Evolutionary conservation across 2,113 vertebrate genomes (phyloP).

Genomic region (Pseudorhombus dupliciocellatus): DNA sequence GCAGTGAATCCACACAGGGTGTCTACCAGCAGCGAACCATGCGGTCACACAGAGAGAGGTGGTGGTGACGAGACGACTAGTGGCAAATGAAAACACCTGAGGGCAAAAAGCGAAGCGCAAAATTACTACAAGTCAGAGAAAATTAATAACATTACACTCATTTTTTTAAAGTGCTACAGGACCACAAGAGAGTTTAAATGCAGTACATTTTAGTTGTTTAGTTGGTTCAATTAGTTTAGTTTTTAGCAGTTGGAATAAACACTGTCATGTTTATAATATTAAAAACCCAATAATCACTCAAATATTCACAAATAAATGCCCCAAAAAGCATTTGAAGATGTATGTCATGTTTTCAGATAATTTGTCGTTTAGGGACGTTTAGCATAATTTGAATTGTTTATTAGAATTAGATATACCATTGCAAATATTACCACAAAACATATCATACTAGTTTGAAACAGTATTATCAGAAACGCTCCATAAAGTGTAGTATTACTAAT

Average conservation of each 20-base stretch:
- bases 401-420: neutral
- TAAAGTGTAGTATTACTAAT: too few species aligned
- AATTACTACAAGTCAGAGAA: neutral
- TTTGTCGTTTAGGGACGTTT: neutral
- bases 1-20: neutral
- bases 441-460: too few species aligned
- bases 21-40: neutral
- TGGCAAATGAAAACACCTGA: constrained; percentile 27
- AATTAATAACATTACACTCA: neutral
- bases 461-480: too few species aligned
- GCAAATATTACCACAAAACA: neutral
- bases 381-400: neutral
- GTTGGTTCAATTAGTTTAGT: too few species aligned
- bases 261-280: neutral
- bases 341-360: neutral
- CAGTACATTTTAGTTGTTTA: too few species aligned
- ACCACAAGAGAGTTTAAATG: too few species aligned
- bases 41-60: neutral
- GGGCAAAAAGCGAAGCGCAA: neutral
- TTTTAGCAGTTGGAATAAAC: too few species aligned
- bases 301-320: neutral
- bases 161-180: neutral
- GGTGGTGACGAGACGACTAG: neutral
- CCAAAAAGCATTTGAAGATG: neutral
- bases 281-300: neutral